These are phyloP conservation scores for Allobates femoralis DNA, from an alignment of 2,797 vertebrate genomes.

Conservation along the genomic window DNA sequence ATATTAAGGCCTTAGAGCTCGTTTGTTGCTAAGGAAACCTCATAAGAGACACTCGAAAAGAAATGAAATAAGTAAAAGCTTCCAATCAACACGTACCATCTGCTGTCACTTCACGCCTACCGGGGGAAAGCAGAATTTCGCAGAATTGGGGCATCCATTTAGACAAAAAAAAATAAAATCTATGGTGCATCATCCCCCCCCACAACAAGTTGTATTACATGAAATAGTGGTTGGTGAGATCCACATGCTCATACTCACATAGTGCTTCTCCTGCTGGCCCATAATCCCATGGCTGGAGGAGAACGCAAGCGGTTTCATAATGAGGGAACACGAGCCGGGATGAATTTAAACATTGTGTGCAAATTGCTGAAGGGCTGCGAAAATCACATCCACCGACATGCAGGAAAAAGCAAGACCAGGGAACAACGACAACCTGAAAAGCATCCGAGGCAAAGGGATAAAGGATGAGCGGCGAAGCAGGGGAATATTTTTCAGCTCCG, in stretches of 20 bases:
- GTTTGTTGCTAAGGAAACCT: conserved; percentile 39
- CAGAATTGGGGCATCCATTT: background rate
- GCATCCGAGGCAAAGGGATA: conserved; percentile 38
- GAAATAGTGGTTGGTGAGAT: background rate
- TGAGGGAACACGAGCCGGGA: conserved; percentile 85
- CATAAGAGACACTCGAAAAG: conserved; percentile 21
- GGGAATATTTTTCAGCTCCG: conserved; percentile 74
- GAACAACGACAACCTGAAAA: conserved; percentile 1
- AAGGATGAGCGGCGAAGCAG: conserved; percentile 74
- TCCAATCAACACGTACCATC: conserved; percentile 39
- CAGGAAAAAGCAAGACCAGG: conserved; percentile 66
- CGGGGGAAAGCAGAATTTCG: conserved; percentile 6
- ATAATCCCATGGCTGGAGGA: conserved; percentile 96
- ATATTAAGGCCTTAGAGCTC: background rate
- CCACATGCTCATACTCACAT: conserved; percentile 84
- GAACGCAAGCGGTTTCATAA: conserved; percentile 97
- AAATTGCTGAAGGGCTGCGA: conserved; percentile 76
- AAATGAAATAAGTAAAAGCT: conserved; percentile 44
- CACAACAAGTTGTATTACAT: background rate
- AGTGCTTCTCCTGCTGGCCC: conserved; percentile 94
- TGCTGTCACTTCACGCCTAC: conserved; percentile 10
- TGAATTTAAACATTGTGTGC: conserved; percentile 90
- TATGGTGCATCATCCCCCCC: background rate
- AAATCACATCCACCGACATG: conserved; percentile 76
- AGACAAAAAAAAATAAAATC: background rate